Evolutionary conservation across 2,797 vertebrate genomes (phyloP), one percentile per base, ranked within the genome.

Genomic region (Peromyscus aztecus): DNA sequence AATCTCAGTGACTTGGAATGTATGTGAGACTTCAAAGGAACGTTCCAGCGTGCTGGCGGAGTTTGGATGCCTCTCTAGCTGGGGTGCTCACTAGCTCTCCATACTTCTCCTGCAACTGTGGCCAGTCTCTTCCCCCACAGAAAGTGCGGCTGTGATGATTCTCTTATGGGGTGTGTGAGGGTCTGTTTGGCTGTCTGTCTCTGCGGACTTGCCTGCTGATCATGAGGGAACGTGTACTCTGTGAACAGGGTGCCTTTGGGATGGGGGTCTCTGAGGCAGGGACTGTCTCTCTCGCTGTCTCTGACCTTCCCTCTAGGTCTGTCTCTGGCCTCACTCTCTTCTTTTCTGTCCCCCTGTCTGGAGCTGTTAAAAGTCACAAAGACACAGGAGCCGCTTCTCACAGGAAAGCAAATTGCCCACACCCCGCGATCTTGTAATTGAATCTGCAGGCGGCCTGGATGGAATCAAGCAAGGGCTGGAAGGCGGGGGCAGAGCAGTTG

Each of bases 371-470:
- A 94, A 97, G 94, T 80, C 94, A 91, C 85, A 78, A 19, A 49
- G 90, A 95, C 17, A 83, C 55, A 1, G 34, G 87, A 34, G 21
- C 59, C 57, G 69, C 29, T 37, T 89, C 92, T 89, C 83, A 24
- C 89, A 87, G 21, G 0, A 80, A 89, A 96, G 97, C 82, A 95
- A 97, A 97, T 95, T 95, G 89, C 90, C 10, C 24, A 63, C 46
- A 88, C 89, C 92, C 40, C 6, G 93, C 89, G 23, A 94, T 81
- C 71, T 90, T 13, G 85, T 97, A 95, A 97, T 97, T 89, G 95
- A 94, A 93, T 94, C 95, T 4, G 93, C 94, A 2, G 97, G 97
- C 13, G 57, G 94, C 95, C 29, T 2, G 93, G 77, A 92, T n/a
- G 59, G 90, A 96, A 94, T 89, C 69, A 31, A 83, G 82, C 75